Evolutionary conservation across 2,888 invertebrate species (phyloP).

Genomic region (Maniola hyperantus): DNA sequence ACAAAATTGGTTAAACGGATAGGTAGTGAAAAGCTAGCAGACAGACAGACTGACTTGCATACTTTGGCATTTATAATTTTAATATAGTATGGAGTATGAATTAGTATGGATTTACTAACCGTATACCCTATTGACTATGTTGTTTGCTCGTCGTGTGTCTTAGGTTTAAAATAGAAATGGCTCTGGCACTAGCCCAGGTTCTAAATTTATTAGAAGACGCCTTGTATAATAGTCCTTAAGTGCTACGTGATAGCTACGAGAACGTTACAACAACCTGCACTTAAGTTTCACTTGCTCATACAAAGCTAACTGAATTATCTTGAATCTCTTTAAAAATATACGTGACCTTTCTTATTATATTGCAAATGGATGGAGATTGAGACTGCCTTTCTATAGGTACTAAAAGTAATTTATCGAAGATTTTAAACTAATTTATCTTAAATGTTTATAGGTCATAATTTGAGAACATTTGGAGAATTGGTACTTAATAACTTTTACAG

Average conservation of each 20-base stretch:
- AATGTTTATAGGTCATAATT: slow-evolving; percentile 1
- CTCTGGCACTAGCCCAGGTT: slow-evolving; percentile 40
- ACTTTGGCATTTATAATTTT: too few species aligned
- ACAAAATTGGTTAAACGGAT: too few species aligned
- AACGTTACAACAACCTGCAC: slow-evolving; percentile 49
- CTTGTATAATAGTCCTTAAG: slow-evolving; percentile 44
- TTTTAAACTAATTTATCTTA: slow-evolving; percentile 1
- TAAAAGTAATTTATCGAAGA: slow-evolving; percentile 6
- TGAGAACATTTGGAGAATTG: neutral
- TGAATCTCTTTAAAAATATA: slow-evolving; percentile 14
- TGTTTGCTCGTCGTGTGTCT: slow-evolving; percentile 29
- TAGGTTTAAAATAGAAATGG: slow-evolving; percentile 31
- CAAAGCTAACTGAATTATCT: slow-evolving; percentile 26
- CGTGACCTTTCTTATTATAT: slow-evolving; percentile 18
- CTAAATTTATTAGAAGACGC: slow-evolving; percentile 43
- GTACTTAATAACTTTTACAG: neutral
- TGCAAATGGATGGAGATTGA: slow-evolving; percentile 12
- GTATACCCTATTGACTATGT: slow-evolving; percentile 22
- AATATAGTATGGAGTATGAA: too few species aligned
- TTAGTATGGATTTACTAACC: neutral
- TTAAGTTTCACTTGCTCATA: slow-evolving; percentile 34
- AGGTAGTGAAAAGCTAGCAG: too few species aligned
- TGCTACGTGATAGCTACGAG: slow-evolving; percentile 48
- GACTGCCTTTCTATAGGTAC: neutral
- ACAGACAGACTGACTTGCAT: too few species aligned